Conservation (phyloP, 2,888 invertebrate species). For the Agrochola lota region DNA sequence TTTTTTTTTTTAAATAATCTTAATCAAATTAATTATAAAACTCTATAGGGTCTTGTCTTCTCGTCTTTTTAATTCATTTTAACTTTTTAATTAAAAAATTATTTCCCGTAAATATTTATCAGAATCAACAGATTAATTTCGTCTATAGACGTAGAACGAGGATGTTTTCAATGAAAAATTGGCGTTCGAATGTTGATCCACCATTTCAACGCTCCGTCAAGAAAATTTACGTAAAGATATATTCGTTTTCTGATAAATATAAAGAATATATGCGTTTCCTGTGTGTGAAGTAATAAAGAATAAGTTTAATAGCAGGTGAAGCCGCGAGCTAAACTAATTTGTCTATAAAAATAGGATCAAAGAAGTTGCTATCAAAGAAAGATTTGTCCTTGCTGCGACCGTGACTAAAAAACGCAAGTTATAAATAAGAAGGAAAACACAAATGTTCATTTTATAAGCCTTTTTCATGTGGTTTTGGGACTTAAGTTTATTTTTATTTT, state of each 20-base stretch:
- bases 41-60: too few relatives aligned
- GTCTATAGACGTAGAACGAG: neutral
- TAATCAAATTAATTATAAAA: too few relatives aligned
- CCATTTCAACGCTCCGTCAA: slow-evolving; percentile 27
- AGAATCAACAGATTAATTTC: slow-evolving; percentile 10
- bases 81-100: too few relatives aligned
- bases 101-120: neutral
- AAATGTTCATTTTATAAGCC: slow-evolving; percentile 1
- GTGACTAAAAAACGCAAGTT: slow-evolving; percentile 6
- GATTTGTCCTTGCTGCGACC: neutral
- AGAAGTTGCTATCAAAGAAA: slow-evolving; percentile 25
- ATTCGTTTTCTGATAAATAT: slow-evolving; percentile 10
- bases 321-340: slow-evolving; percentile 19
- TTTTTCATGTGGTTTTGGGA: slow-evolving; percentile 22
- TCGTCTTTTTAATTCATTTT: too few relatives aligned
- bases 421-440: neutral
- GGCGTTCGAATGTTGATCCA: slow-evolving; percentile 11
- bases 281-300: slow-evolving; percentile 36
- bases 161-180: neutral
- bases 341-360: slow-evolving; percentile 44
- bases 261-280: slow-evolving; percentile 32
- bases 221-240: slow-evolving; percentile 17
- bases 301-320: slow-evolving; percentile 27
- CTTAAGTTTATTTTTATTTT: neutral
- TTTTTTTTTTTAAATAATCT: too few relatives aligned